Conservation (phyloP, 2,113 vertebrate genomes). For the Uria aalge region DNA sequence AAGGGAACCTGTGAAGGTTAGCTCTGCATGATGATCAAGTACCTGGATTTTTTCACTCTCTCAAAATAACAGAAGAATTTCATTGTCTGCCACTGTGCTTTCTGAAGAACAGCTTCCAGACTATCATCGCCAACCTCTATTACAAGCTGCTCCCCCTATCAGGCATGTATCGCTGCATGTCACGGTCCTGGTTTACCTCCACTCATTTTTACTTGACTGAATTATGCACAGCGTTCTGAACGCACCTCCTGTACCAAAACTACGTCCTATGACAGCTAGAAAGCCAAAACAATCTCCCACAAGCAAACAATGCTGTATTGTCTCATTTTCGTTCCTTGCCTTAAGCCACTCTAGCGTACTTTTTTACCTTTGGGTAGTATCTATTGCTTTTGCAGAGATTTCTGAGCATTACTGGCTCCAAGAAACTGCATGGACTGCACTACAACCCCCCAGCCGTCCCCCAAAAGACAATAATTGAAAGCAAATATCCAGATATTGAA, state of each 20-base stretch:
- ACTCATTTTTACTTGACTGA: neutral
- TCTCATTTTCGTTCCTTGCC: neutral
- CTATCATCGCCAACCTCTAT: neutral
- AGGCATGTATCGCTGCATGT: neutral
- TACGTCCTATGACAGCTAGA: neutral
- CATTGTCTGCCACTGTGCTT: neutral
- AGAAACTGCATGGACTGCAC: neutral
- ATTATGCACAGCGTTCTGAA: neutral
- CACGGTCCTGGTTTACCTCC: neutral
- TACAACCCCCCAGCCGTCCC: neutral
- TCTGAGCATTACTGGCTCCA: neutral
- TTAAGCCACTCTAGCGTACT: neutral
- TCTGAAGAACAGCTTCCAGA: conserved; percentile 6
- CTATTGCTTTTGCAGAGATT: neutral
- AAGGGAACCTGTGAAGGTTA: neutral
- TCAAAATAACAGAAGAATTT: neutral
- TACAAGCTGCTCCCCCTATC: neutral
- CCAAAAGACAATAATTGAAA: neutral
- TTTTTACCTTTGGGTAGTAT: neutral
- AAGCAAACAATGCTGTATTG: neutral
- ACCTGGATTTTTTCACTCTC: neutral
- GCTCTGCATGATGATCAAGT: neutral
- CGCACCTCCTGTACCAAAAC: neutral
- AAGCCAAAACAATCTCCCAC: neutral
- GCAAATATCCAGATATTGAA: neutral